Conservation (phyloP, 2,888 invertebrate genomes). For the Formica aserva region DNA sequence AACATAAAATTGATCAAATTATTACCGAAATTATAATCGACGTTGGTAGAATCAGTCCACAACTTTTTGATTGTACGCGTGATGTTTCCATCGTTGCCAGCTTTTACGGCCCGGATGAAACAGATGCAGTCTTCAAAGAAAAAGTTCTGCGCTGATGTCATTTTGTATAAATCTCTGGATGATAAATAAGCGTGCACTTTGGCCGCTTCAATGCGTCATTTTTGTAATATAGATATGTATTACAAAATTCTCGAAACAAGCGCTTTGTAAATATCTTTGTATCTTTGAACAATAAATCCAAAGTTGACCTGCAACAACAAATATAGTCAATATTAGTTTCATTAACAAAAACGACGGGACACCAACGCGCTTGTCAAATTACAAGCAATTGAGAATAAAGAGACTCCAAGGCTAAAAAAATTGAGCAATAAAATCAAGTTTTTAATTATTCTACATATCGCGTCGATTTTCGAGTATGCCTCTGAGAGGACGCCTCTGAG, state of each 20-base stretch:
- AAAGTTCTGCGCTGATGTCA: constrained; percentile 58
- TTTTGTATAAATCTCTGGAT: constrained; percentile 28
- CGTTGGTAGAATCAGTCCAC: background rate
- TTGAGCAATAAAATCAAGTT: background rate
- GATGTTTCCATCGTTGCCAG: constrained; percentile 70
- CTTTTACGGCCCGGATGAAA: constrained; percentile 60
- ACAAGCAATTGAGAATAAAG: background rate
- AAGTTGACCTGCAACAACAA: background rate
- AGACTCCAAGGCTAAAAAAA: background rate
- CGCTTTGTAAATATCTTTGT: background rate
- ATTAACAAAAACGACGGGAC: background rate
- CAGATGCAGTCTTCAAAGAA: constrained; percentile 79
- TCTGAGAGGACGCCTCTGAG: too few species aligned
- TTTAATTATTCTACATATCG: too few species aligned
- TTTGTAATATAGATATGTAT: background rate
- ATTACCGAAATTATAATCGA: background rate
- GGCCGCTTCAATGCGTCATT: constrained; percentile 12
- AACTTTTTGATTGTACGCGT: background rate
- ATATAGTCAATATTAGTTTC: background rate
- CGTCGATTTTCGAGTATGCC: too few species aligned
- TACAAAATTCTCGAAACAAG: background rate
- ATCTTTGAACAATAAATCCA: background rate
- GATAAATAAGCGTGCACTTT: constrained; percentile 9
- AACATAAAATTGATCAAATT: background rate
- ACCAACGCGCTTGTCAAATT: background rate